Evolutionary conservation across 2,888 invertebrate genomes (phyloP).

Genomic region (Brenthis ino): DNA sequence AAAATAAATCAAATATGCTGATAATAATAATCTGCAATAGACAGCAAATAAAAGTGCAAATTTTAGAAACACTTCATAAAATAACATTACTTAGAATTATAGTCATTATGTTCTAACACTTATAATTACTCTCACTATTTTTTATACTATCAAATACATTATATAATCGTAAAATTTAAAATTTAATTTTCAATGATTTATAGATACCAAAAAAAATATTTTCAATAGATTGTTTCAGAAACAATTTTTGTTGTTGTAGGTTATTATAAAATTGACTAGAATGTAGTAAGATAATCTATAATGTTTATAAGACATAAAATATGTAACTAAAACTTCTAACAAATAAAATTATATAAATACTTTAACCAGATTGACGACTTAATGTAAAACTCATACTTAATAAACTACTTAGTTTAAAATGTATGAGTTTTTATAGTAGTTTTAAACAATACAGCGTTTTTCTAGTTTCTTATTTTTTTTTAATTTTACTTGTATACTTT

Average conservation of each 20-base stretch:
- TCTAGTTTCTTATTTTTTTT: too few relatives aligned
- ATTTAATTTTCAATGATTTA: slow-evolving; percentile 13
- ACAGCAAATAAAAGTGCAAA: slow-evolving; percentile 1
- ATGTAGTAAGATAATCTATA: slow-evolving; percentile 3
- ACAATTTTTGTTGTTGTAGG: not conserved
- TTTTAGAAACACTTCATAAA: not conserved
- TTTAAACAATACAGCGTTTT: too few relatives aligned
- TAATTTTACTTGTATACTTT: too few relatives aligned
- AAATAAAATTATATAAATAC: too few relatives aligned
- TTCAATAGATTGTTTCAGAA: slow-evolving; percentile 12
- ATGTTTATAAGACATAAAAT: not conserved
- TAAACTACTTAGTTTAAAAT: too few relatives aligned
- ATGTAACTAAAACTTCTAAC: too few relatives aligned
- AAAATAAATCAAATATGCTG: not conserved
- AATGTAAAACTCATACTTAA: too few relatives aligned
- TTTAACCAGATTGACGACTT: too few relatives aligned
- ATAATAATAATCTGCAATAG: slow-evolving; percentile 13
- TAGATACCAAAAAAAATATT: slow-evolving; percentile 6
- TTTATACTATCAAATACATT: slow-evolving; percentile 29
- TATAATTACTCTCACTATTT: slow-evolving; percentile 44
- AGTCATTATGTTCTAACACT: slow-evolving; percentile 31
- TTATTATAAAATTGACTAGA: slow-evolving; percentile 65
- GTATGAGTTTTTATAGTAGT: too few relatives aligned
- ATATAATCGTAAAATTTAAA: slow-evolving; percentile 24
- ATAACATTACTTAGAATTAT: slow-evolving; percentile 5